A percentile compares a stretch with the other conserved stretches of the same genome.
Conservation (phyloP, 1,140 invertebrate genomes). For the Andrena cerasifolii region DNA sequence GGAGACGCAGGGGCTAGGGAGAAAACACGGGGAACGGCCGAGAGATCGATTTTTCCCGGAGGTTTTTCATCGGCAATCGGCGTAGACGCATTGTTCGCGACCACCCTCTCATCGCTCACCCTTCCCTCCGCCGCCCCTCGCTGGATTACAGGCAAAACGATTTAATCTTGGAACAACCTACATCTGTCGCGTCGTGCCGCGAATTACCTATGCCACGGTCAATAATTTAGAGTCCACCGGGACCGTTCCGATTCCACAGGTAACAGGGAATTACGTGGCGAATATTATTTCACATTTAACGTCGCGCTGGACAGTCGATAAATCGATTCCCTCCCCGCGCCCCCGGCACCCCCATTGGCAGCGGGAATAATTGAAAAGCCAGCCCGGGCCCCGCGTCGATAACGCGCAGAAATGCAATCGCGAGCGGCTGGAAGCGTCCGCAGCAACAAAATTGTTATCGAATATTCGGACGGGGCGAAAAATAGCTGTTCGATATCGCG, state of each 20-base stretch:
- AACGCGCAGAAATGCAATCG: background rate
- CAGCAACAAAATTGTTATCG: slow-evolving; percentile 2
- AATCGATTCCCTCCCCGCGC: slow-evolving; percentile 30
- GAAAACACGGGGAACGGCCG: slow-evolving; percentile 4
- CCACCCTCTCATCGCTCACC: no score
- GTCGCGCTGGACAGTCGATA: slow-evolving; percentile 8
- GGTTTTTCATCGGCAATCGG: slow-evolving; percentile 47
- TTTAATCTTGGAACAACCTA: slow-evolving; percentile 18
- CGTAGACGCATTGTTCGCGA: slow-evolving; percentile 31
- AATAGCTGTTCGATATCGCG: no score
- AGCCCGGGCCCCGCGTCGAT: background rate
- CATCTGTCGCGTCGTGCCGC: slow-evolving; percentile 3
- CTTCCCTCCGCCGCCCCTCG: background rate
- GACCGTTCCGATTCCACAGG: background rate
- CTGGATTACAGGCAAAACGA: background rate
- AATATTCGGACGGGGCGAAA: background rate
- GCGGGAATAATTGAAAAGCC: slow-evolving; percentile 39
- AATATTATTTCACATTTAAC: slow-evolving; percentile 20
- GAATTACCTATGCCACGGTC: background rate
- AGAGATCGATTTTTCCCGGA: slow-evolving; percentile 35
- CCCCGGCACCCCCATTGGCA: background rate
- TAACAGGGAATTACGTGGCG: background rate
- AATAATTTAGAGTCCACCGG: slow-evolving; percentile 7
- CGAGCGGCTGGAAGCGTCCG: no score
- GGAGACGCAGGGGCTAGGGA: slow-evolving; percentile 16